Evolutionary conservation across 2,113 vertebrate genomes (phyloP), one percentile per base, ranked within the genome.

Genomic region (Gobiocypris rarus): DNA sequence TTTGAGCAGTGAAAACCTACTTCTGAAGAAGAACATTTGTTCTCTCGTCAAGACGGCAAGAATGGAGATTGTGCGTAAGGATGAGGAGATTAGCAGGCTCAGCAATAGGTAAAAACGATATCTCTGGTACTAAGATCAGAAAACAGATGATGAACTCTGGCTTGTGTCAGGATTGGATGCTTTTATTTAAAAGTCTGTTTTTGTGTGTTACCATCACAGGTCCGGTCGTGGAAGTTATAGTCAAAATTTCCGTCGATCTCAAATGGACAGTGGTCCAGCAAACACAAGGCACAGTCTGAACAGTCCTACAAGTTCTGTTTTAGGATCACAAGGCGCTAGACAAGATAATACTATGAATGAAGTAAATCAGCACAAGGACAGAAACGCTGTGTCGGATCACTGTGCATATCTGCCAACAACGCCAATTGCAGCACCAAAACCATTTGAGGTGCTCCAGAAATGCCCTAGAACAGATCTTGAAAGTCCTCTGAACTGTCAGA

Each of bases 21-120:
- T 92, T 70, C 95, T 99, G 56, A 99, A 98, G 91, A 99, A 97
- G 93, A 99, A 99, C 92, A 97, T 99, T 91, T 98, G 95, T 88
- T 95, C 96, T 56, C 96, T 99, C 86, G 94, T 99, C 83, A 97
- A 95, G 93, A 99, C 97, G 3, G 97, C 97, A 22, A 94, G 95
- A 90, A 95, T 95, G 89, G 97, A 99, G 91, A 96, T 99, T 89
- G 93, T 93, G 69, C 95, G 98, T 45, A 98, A 98, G 89, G 97
- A 99, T 90, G 95, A 97, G 78, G 97, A 97, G 93, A 99, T 99
- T 88, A 95, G 90, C 92, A 95, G 94, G 87, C 91, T 99, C 28
- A 95, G 94, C 89, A 94, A 95, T 89, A 90, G 93, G 98, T 97
- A 94, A 83, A 45, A 89, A 3, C 15, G 63, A n/a, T 17, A 56